Evolutionary conservation across 2,797 vertebrate genomes (phyloP).

Genomic region (Pseudochromis fuscus): DNA sequence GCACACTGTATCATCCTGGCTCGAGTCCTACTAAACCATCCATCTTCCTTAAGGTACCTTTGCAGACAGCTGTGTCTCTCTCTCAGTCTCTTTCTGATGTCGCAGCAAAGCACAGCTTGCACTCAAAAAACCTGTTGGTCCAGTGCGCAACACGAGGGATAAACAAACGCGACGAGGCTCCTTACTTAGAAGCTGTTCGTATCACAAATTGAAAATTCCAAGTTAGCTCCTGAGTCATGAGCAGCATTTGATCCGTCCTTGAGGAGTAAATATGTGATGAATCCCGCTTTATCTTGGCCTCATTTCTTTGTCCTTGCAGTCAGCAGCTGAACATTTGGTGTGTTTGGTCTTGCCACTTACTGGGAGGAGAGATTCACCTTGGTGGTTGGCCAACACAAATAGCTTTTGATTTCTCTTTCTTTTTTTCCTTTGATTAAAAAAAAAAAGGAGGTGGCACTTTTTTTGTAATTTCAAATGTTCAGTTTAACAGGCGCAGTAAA

Average conservation of each 20-base stretch:
- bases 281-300: background rate
- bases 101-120: constrained; percentile 6
- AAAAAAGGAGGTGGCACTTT: too few relatives aligned
- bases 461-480: too few relatives aligned
- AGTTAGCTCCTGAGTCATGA: background rate
- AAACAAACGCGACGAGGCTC: background rate
- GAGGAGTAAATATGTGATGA: background rate
- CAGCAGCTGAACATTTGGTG: constrained; percentile 18
- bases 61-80: constrained; percentile 28
- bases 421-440: background rate
- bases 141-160: too few relatives aligned
- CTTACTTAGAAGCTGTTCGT: background rate
- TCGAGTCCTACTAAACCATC: constrained; percentile 42
- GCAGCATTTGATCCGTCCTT: background rate
- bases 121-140: background rate
- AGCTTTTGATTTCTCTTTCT: background rate
- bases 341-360: constrained; percentile 13
- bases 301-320: background rate
- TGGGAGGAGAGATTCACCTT: constrained; percentile 7
- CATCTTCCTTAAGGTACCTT: constrained; percentile 34
- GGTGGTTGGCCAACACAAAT: background rate
- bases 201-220: background rate
- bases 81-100: constrained; percentile 29
- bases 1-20: constrained; percentile 34
- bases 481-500: background rate